Base-by-base conservation (phyloP, 2,797 vertebrate genomes). In the Chelmon rostratus region DNA sequence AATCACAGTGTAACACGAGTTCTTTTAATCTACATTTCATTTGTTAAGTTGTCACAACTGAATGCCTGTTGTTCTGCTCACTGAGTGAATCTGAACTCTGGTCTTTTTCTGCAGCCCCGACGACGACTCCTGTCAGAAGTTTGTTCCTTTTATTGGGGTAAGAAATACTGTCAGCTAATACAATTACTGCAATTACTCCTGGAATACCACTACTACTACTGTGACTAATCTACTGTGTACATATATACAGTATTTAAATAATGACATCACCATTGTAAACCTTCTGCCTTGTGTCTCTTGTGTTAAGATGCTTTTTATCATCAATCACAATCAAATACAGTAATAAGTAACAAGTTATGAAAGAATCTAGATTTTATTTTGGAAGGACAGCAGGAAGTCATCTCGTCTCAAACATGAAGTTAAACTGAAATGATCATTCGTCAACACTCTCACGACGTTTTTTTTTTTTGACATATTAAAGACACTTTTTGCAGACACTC, bases 81-180 rank as follows among this genome's bases (percentile, higher is more conserved):
- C 3, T 59, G 33, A 35, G 5, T 40, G 11, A 58, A 11, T 18
- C 53, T 52, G 35, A 23, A 7, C 31, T 73, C 8, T 76, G 50
- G 0, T 38, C 5, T 35, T 52, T 15, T 23, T 66, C 59, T 57
- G 25, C 90, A 97, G 96, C 89, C 93, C 92, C 0, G 96, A 96
- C 0, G 96, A 97, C 47, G 96, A 96, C 87, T 96, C 96, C 73
- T 96, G 93, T 85, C 96, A 97, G 92, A 96, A 96, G 90, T 97
- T 97, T 87, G 93, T 97, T 73, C 96, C 96, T 4, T 97, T 97
- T n/a, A 95, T 97, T 0, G 96, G 96, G 95, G 96, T 96, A 80
- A 88, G 81, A 80, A 33, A 19, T 1, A 3, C 15, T 23, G 1
- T 40, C 12, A 47, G 8, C 1, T 13, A 0, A 18, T 50, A 3